phyloP scores from a whole-genome alignment of 2,113 vertebrate species.

The Corvus hawaiiensis region DNA sequence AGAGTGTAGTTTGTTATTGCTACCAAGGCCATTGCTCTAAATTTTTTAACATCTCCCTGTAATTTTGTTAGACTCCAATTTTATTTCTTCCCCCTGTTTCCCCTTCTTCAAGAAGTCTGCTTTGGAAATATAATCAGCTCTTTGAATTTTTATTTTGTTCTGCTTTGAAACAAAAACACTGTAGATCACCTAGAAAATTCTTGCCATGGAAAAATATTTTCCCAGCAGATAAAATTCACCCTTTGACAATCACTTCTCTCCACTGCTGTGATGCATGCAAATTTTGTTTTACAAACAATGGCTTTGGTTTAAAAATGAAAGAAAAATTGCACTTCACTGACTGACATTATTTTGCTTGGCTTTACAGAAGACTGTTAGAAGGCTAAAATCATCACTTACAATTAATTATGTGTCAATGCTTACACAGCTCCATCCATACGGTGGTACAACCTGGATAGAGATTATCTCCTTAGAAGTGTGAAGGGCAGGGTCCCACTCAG shows the following conservation, averaged over 20 bases:
- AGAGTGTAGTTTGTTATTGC: neutral
- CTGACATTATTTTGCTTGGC: neutral
- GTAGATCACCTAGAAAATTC: neutral
- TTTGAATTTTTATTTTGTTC: neutral
- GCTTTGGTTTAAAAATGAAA: neutral
- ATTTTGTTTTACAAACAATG: neutral
- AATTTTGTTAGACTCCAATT: neutral
- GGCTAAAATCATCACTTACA: neutral
- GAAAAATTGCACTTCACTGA: neutral
- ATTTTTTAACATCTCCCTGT: neutral
- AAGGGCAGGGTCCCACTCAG: neutral
- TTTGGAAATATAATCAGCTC: neutral
- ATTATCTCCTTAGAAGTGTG: neutral
- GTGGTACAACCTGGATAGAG: neutral
- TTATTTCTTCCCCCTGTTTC: neutral
- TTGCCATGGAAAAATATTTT: neutral
- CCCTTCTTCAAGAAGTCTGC: neutral
- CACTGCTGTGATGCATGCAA: neutral
- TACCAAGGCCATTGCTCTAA: neutral
- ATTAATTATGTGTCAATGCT: neutral
- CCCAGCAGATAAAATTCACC: neutral
- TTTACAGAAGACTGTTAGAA: neutral
- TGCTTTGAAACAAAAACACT: neutral
- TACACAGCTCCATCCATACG: neutral
- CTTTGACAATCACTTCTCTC: neutral